Evolutionary conservation across 1,140 invertebrate genomes (phyloP), one percentile per base, ranked within the genome.

Genomic region (Oncopeltus fasciatus): DNA sequence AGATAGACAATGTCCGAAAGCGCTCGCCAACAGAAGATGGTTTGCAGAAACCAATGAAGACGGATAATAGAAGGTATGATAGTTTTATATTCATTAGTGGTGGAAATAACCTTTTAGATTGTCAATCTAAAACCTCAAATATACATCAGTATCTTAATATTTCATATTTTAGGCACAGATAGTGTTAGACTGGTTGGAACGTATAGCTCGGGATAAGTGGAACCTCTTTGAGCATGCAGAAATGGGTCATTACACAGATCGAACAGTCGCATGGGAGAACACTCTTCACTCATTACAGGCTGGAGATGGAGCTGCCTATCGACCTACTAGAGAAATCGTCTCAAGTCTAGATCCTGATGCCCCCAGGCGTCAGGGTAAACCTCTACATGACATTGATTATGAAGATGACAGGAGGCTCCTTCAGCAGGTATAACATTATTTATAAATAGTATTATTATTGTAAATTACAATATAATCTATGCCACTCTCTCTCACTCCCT

Each of bases 311-410:
- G 78, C 83, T 14, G 75, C 78, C 0, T 84, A 84, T 69, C 63
- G 69, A 14, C 80, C 78, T 28, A 74, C 75, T 1, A 73, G 80
- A 51, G 76, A 80, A 60, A 76, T 89, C 57, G 82, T 92, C 0
- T 81, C 83, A 14, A 80, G 82, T 66, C 74, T 97, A 67, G 93
- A 98, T 76, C 93, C 93, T n/a, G 94, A 98, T 83, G 92, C 92
- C 31, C 86, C 89, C 0, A 75, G 83, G 21, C 78, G 91, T 62
- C 83, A 95, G 69, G 83, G 83, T 20, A 84, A 81, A 70, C 80
- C 81, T 24, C 74, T 97, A 18, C 92, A 95, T 75, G 86, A 92
- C 70, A 75, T 95, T 57, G 94, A 98, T 72, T 68, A 79, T 72
- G 80, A 93, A 73, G 92, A 96, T 78, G 92, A 96, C 69, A 76